Evolutionary conservation across 2,113 vertebrate genomes (phyloP), one percentile per base, ranked within the genome.

Genomic region (Gulo gulo): DNA sequence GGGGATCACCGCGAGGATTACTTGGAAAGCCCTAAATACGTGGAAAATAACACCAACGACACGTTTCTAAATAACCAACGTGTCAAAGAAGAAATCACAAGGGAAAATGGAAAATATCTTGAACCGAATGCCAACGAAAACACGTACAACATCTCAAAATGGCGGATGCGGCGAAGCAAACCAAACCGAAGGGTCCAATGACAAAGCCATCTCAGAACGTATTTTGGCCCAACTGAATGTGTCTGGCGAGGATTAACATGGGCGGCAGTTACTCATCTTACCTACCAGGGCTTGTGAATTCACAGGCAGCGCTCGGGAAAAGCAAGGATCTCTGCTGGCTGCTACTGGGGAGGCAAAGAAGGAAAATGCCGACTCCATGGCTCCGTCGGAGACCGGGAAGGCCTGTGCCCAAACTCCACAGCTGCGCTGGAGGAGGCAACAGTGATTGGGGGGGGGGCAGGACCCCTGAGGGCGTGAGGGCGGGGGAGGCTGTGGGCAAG

Each of bases 21-120:
- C 20, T 36, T 80, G 55, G 55, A 92, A 96, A 97, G 89, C 20
- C 57, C 23, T 39, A 81, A 84, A 80, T 24, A 85, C 26, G 23
- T 93, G 6, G 63, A 88, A 96, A 95, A 94, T 73, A 97, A 94
- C 50, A 78, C n/a, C 45, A 88, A 67, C 39, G 93, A 57, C 21
- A 88, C 4, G 45, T 7, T 92, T 94, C 16, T 67, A 71, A 93
- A 91, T 45, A 92, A 94, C 39, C 52, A 93, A 7, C 7, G 15
- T n/a, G 36, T 39, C 31, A 15, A 81, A 91, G 88, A 63, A 74
- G 15, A 92, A 57, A 69, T 15, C n/a, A 88, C 29, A 88, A 55
- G 14, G 50, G 16, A 91, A 94, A 79, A 8, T 65, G 31, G 11
- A 88, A 88, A 92, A 55, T 61, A 94, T 65, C 88, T 74, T 79